phyloP scores from a whole-genome alignment of 1,140 invertebrate species.

The Hylaeus volcanicus region DNA sequence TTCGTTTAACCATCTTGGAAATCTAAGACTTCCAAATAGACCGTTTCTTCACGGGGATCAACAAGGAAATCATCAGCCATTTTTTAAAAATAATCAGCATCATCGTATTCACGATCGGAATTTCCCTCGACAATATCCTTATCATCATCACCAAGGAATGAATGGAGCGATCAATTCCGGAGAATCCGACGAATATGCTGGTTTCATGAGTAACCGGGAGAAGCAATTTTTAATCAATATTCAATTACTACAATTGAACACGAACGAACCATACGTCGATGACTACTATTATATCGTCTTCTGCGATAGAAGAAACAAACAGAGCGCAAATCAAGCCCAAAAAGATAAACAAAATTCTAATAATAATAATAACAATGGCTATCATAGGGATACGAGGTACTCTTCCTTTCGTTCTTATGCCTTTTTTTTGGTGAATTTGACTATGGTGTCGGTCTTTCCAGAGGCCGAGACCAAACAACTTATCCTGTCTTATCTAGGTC shows the following conservation, averaged over 20 bases:
- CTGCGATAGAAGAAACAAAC: constrained; percentile 76
- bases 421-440: constrained; percentile 1
- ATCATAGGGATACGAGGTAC: constrained; percentile 76
- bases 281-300: constrained; percentile 91
- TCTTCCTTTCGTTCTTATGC: constrained; percentile 7
- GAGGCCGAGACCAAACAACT: constrained; percentile 74
- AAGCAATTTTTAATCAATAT: constrained; percentile 97
- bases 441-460: constrained; percentile 30
- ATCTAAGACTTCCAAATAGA: constrained; percentile 75
- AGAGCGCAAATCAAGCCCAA: constrained; percentile 79
- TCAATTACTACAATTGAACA: constrained; percentile 92
- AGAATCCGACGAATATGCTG: constrained; percentile 90
- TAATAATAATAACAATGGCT: constrained; percentile 72
- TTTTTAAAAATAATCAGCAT: constrained; percentile 78
- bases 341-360: constrained; percentile 74
- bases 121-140: constrained; percentile 70
- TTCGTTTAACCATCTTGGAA: constrained; percentile 74
- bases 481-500: constrained; percentile 80
- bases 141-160: constrained; percentile 67
- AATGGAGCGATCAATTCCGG: constrained; percentile 72
- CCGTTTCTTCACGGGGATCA: constrained; percentile 70
- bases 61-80: constrained; percentile 72
- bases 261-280: constrained; percentile 91
- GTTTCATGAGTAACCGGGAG: constrained; percentile 93
- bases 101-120: constrained; percentile 73